A percentile compares a stretch with the other conserved stretches of the same genome.
Conservation (phyloP, 2,888 invertebrate genomes). For the Perdita meconis region DNA sequence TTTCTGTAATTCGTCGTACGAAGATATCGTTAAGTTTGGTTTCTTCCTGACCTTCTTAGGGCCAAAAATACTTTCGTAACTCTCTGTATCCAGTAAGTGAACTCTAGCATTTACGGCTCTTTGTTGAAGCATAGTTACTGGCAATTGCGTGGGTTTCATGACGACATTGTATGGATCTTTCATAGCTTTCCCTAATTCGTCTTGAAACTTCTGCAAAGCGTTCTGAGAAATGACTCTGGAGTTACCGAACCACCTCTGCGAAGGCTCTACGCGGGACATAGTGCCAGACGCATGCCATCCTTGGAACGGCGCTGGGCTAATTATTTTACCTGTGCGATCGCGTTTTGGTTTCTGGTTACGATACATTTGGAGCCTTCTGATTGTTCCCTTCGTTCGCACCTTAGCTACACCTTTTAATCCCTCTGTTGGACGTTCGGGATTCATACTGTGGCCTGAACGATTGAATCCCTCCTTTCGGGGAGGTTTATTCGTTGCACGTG, state of each 20-base stretch:
- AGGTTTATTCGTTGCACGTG: constrained; percentile 89
- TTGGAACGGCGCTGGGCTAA: constrained; percentile 98
- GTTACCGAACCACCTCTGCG: constrained; percentile 99
- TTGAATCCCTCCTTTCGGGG: constrained; percentile 94
- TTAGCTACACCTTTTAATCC: constrained; percentile 94
- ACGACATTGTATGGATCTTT: constrained; percentile 99
- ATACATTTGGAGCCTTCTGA: constrained; percentile 99
- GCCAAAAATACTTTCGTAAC: constrained; percentile 97
- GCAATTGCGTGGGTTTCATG: constrained; percentile 97
- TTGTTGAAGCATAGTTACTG: constrained; percentile 97
- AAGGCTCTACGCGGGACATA: constrained; percentile 97
- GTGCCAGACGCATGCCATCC: constrained; percentile 94
- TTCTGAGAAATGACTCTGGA: constrained; percentile 98
- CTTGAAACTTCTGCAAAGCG: constrained; percentile 95
- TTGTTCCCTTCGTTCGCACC: constrained; percentile 95
- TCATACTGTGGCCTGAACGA: constrained; percentile 96
- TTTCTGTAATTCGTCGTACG: constrained; percentile 91
- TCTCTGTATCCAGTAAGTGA: constrained; percentile 97
- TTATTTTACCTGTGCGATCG: constrained; percentile 94
- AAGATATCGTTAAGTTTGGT: constrained; percentile 91
- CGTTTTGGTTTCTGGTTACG: constrained; percentile 98
- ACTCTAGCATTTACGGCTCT: constrained; percentile 95
- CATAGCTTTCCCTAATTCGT: constrained; percentile 96
- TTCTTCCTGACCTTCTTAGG: constrained; percentile 96
- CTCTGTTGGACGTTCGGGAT: constrained; percentile 93